These are phyloP conservation scores for Pollenia amentaria DNA, from an alignment of 2,888 invertebrate species.

Conservation along the genomic window DNA sequence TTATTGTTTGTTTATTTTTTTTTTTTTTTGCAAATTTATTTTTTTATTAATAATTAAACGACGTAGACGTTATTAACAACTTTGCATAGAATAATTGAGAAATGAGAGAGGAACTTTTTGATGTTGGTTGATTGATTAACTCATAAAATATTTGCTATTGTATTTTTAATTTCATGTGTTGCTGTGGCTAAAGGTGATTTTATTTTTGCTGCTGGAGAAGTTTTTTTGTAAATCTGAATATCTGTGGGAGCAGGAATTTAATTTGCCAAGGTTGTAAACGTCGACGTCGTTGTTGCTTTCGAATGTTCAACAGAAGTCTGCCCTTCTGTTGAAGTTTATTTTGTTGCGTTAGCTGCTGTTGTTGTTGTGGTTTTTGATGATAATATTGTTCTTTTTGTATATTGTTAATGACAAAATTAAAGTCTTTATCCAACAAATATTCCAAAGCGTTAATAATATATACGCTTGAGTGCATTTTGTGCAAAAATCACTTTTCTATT, in stretches of 20 bases:
- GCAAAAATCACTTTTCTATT: conserved; percentile 68
- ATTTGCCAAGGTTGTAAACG: conserved; percentile 72
- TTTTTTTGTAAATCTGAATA: conserved; percentile 48
- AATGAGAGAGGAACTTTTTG: conserved; percentile 60
- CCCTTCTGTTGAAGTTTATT: conserved; percentile 45
- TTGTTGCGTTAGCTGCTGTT: conserved; percentile 70
- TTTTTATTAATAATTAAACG: conserved; percentile 48
- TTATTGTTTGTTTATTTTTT: conserved; percentile 30
- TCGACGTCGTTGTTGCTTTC: conserved; percentile 68
- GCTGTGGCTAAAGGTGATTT: conserved; percentile 44
- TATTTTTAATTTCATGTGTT: conserved; percentile 57
- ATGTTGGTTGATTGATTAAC: conserved; percentile 29
- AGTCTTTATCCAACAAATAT: conserved; percentile 73
- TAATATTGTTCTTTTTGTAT: conserved; percentile 65
- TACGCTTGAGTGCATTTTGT: conserved; percentile 82
- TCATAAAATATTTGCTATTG: conserved; percentile 12
- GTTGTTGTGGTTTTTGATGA: conserved; percentile 62
- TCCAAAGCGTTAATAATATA: conserved; percentile 74
- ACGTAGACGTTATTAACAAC: conserved; percentile 60
- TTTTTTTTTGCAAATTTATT: conserved; percentile 48
- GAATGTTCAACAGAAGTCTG: conserved; percentile 63
- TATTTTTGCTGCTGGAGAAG: conserved; percentile 37
- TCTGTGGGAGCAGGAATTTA: conserved; percentile 64
- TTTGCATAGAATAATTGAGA: conserved; percentile 28
- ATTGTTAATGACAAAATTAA: conserved; percentile 47